Base-by-base conservation (phyloP, 2,113 vertebrate species). In the Pholis gunnellus region DNA sequence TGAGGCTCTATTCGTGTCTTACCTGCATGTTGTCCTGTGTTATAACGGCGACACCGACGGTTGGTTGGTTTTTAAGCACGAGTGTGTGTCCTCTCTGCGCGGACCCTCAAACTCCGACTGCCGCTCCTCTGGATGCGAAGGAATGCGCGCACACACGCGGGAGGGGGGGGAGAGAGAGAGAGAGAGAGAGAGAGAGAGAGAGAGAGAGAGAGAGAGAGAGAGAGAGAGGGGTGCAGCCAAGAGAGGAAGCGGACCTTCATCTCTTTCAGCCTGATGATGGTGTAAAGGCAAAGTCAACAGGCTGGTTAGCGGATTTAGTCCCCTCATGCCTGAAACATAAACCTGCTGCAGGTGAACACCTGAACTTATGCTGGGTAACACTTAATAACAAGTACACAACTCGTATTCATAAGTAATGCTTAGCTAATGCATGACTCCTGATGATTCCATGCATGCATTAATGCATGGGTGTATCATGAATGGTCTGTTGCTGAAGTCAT, bases 21-120 rank as follows among this genome's bases (percentile, higher is more conserved):
- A 94, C 93, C 92, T 94, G 93, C 93, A 94, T 94, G 91, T 68
- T 89, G 76, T 11, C 18, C 13, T 42, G 65, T 66, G 84, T 34
- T 82, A 15, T 59, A 25, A 44, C 72, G 48, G 67, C 38, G 83
- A 75, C 76, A 57, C 56, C 57, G 84, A 70, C 57, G 86, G 29
- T 57, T 82, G 82, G 54, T 25, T 2, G 44, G 44, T 14, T 81
- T 81, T 27, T 25, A 52, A 72, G 60, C 66, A 52, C 50, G 54
- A 56, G 54, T 25, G n/a, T 50, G 29, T 20, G 81, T 88, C 86
- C 81, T 88, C 84, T 81, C 81, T 36, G 82, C 67, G 66, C 60
- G 82, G 82, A 90, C 77, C 50, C 79, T 87, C 86, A 86, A 57
- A 73, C 90, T 87, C 92, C 68, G 57, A 88, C 85, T 88, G 86